A percentile compares a stretch with the other conserved stretches of the same genome.
phyloP scores from a whole-genome alignment of 2,113 vertebrate genomes.

The Tetraodon nigroviridis region DNA sequence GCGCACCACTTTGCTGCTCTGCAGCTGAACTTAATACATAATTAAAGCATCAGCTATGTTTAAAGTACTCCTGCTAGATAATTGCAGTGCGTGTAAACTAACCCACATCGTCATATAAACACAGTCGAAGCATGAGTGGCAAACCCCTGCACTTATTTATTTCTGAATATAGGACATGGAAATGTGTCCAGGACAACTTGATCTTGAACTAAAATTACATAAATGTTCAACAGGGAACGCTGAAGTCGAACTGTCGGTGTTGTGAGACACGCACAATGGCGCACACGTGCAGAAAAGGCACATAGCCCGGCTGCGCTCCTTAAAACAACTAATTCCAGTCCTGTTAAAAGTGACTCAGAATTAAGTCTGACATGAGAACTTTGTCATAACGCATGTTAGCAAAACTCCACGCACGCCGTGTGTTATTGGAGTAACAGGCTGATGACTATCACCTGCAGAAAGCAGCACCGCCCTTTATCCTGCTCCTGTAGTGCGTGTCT shows the following conservation, averaged over 20 bases:
- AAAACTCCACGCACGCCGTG: constrained; percentile 60
- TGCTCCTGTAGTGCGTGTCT: constrained; percentile 66
- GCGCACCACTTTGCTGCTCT: neutral
- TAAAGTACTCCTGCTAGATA: constrained; percentile 19
- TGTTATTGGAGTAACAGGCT: constrained; percentile 55
- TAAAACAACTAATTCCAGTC: constrained; percentile 40
- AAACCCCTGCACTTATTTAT: constrained; percentile 30
- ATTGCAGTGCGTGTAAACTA: constrained; percentile 12
- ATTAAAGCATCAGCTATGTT: constrained; percentile 9
- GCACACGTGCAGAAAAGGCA: constrained; percentile 30
- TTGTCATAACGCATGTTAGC: constrained; percentile 52
- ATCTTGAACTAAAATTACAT: constrained; percentile 22
- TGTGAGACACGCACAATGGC: constrained; percentile 59
- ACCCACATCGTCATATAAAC: constrained; percentile 5
- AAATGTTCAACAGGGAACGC: constrained; percentile 32
- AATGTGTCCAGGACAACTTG: constrained; percentile 11
- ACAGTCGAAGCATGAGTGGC: neutral
- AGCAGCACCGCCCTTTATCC: constrained; percentile 61
- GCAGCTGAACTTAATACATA: neutral
- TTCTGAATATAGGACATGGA: neutral
- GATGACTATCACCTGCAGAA: constrained; percentile 67
- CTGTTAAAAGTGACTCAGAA: constrained; percentile 59
- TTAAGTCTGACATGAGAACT: constrained; percentile 56
- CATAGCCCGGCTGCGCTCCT: constrained; percentile 10
- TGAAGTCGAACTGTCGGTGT: constrained; percentile 54